These are phyloP conservation scores for Harpalus rufipes DNA, from an alignment of 2,888 invertebrate species.

Conservation along the genomic window DNA sequence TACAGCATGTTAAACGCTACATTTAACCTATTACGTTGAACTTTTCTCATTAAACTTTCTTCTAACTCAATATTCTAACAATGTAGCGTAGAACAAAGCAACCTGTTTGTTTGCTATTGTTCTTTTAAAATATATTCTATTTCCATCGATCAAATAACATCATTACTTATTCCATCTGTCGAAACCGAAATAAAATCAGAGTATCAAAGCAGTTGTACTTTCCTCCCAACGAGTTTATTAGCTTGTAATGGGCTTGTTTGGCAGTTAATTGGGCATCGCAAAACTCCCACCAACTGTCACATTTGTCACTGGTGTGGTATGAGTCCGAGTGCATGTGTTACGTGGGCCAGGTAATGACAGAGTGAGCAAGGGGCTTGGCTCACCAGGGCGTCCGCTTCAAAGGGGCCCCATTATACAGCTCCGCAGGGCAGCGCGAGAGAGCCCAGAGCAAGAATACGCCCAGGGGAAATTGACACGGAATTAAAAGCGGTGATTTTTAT, in stretches of 20 bases:
- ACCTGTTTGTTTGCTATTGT: constrained; percentile 37
- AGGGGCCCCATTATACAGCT: constrained; percentile 43
- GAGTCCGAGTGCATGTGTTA: constrained; percentile 36
- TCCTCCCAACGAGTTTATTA: constrained; percentile 42
- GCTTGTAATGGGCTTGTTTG: constrained; percentile 62
- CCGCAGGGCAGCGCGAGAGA: constrained; percentile 11
- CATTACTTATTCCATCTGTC: constrained; percentile 33
- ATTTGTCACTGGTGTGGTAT: constrained; percentile 27
- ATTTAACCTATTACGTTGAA: not conserved
- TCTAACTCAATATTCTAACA: constrained; percentile 25
- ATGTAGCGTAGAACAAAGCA: constrained; percentile 34
- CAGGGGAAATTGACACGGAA: constrained; percentile 38
- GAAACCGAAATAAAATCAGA: constrained; percentile 3
- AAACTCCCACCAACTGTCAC: constrained; percentile 58
- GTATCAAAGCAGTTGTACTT: constrained; percentile 19
- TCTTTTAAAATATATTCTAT: constrained; percentile 11
- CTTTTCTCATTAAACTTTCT: constrained; percentile 12
- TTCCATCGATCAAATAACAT: constrained; percentile 18
- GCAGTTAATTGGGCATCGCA: constrained; percentile 55
- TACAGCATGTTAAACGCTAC: not conserved
- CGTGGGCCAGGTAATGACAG: constrained; percentile 52
- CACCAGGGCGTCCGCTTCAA: constrained; percentile 24
- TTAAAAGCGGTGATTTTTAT: constrained; percentile 13
- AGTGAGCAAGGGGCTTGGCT: constrained; percentile 23
- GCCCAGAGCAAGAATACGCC: constrained; percentile 8